These are phyloP conservation scores for Epinotia brunnichana DNA, from an alignment of 2,888 invertebrate species.

Conservation along the genomic window DNA sequence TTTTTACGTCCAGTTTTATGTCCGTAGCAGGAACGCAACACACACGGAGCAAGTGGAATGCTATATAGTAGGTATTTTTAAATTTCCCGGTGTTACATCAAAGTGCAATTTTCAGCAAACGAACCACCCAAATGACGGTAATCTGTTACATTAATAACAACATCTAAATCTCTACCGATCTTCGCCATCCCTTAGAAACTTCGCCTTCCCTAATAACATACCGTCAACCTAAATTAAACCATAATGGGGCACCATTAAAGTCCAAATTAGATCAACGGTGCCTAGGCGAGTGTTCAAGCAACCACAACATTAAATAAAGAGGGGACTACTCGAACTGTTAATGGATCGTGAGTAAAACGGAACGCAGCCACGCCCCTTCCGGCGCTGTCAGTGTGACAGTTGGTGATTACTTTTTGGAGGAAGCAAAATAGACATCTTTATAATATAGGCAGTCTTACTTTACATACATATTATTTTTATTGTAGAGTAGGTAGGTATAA, in stretches of 20 bases:
- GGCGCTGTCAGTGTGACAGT: constrained; percentile 62
- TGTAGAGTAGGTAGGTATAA: too few species aligned
- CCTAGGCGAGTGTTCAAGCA: constrained; percentile 27
- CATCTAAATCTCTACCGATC: constrained; percentile 16
- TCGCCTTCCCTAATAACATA: constrained; percentile 9
- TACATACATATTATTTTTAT: too few species aligned
- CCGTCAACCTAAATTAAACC: not conserved
- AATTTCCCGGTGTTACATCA: too few species aligned
- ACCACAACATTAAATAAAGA: constrained; percentile 44
- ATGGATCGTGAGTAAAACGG: constrained; percentile 67
- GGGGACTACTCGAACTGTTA: constrained; percentile 47
- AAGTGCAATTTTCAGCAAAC: not conserved
- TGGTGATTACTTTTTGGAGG: constrained; percentile 57
- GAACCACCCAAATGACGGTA: constrained; percentile 8
- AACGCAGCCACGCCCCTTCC: constrained; percentile 79
- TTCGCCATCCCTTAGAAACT: constrained; percentile 2
- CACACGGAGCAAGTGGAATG: not conserved
- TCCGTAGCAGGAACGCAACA: too few species aligned
- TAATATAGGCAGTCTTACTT: not conserved
- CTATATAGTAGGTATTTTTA: too few species aligned
- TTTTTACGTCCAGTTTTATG: too few species aligned
- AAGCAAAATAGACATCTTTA: constrained; percentile 9
- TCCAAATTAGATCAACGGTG: not conserved
- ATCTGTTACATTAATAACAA: constrained; percentile 28
- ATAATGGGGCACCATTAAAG: not conserved